A percentile compares a stretch with the other conserved stretches of the same genome.
These are phyloP conservation scores for Horisme vitalbata DNA, from an alignment of 2,888 invertebrate species.

Conservation along the genomic window DNA sequence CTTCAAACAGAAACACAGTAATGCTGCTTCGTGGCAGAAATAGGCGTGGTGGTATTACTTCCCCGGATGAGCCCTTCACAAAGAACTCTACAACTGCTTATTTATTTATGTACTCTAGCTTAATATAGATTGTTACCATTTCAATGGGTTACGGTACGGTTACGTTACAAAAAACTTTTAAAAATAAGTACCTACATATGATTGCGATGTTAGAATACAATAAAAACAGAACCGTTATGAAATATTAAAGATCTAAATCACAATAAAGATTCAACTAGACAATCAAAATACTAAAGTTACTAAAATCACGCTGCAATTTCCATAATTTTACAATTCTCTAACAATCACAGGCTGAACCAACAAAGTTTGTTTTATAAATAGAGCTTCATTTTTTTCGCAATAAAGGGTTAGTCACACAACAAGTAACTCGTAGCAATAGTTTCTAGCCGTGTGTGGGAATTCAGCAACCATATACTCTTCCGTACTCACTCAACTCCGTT, in stretches of 20 bases:
- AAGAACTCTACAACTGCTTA: too few species aligned
- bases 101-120: too few species aligned
- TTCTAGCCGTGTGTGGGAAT: too few species aligned
- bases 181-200: background rate
- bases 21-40: too few species aligned
- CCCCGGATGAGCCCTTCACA: too few species aligned
- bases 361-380: constrained; percentile 33
- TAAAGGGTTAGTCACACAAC: constrained; percentile 9
- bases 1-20: too few species aligned
- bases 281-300: constrained; percentile 31
- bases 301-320: constrained; percentile 30
- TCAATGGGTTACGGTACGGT: too few species aligned
- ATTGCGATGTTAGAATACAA: too few species aligned
- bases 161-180: background rate
- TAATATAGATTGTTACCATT: too few species aligned
- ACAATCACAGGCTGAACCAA: constrained; percentile 36
- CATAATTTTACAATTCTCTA: constrained; percentile 36
- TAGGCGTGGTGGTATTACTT: too few species aligned
- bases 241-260: constrained; percentile 14
- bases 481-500: too few species aligned
- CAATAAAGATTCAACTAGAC: constrained; percentile 23
- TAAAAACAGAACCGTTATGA: constrained; percentile 5
- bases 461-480: too few species aligned
- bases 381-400: constrained; percentile 26
- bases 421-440: background rate